These are phyloP conservation scores for Herpetotheres cachinnans DNA, from an alignment of 2,113 vertebrate species.

Conservation along the genomic window DNA sequence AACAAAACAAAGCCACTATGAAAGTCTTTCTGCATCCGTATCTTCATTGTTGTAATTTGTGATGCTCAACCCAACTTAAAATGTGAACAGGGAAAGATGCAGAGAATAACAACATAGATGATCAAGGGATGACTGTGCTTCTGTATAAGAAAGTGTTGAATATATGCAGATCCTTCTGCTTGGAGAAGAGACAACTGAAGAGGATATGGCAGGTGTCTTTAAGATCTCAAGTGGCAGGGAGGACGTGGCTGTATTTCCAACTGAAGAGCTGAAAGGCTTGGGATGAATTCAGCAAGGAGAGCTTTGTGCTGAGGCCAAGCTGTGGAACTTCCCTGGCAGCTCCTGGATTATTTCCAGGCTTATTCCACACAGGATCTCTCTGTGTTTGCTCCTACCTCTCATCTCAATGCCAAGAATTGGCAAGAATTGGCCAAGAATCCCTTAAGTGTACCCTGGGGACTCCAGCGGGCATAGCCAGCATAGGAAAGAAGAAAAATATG, in stretches of 20 bases:
- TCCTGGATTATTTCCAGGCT: neutral
- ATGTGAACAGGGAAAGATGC: neutral
- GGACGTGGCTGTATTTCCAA: neutral
- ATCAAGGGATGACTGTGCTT: neutral
- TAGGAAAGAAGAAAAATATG: neutral
- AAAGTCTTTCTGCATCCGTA: neutral
- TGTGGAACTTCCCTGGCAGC: neutral
- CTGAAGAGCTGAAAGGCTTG: neutral
- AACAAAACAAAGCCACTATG: neutral
- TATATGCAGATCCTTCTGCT: neutral
- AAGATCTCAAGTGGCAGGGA: neutral
- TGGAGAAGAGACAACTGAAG: neutral
- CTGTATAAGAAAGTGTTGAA: neutral
- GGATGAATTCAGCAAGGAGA: neutral
- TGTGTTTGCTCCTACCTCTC: neutral
- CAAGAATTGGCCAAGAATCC: neutral
- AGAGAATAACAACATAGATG: neutral
- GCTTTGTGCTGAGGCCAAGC: neutral
- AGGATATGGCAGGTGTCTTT: neutral
- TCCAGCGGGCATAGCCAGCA: neutral
- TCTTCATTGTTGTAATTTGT: neutral
- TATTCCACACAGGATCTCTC: neutral
- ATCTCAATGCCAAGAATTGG: neutral
- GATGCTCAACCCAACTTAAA: neutral
- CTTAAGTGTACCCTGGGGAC: accelerated